These are phyloP conservation scores for Lepidocyrtoides sp. DNA, from an alignment of 2,888 invertebrate genomes.

Conservation along the genomic window DNA sequence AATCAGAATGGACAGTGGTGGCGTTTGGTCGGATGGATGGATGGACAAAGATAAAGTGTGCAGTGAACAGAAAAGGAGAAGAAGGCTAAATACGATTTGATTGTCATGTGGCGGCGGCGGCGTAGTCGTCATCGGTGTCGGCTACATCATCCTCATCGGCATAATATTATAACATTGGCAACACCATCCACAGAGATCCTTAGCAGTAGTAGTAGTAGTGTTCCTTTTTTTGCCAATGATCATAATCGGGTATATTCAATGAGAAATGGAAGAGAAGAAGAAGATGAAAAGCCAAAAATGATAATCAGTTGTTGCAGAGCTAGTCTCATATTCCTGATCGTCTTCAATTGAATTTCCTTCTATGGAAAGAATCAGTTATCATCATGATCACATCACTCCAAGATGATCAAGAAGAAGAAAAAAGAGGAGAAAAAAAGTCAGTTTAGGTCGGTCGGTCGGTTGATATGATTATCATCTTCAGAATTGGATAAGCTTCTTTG, in stretches of 20 bases:
- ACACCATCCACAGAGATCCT: not conserved
- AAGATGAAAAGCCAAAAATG: slow-evolving; percentile 58
- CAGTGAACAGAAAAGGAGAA: slow-evolving; percentile 71
- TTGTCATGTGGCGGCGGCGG: slow-evolving; percentile 55
- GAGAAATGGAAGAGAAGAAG: slow-evolving; percentile 22
- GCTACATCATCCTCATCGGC: not conserved
- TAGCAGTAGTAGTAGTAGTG: not conserved
- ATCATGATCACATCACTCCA: slow-evolving; percentile 24
- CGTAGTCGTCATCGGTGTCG: not conserved
- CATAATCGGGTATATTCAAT: slow-evolving; percentile 43
- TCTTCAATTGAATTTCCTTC: slow-evolving; percentile 77
- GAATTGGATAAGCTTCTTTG: slow-evolving; percentile 50
- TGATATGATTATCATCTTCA: slow-evolving; percentile 32
- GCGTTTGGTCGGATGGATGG: slow-evolving; percentile 23
- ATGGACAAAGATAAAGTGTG: slow-evolving; percentile 72
- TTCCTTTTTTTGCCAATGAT: slow-evolving; percentile 46
- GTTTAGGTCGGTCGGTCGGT: not conserved
- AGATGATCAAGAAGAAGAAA: not conserved
- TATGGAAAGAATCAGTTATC: slow-evolving; percentile 74
- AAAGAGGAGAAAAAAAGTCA: not conserved
- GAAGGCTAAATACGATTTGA: slow-evolving; percentile 71
- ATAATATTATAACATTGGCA: slow-evolving; percentile 39
- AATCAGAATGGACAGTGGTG: slow-evolving; percentile 39
- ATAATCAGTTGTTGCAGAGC: slow-evolving; percentile 39
- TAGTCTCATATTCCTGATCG: slow-evolving; percentile 36